Evolutionary conservation across 2,797 vertebrate species (phyloP), one percentile per base, ranked within the genome.

Genomic region (Phylloscopus collybita): DNA sequence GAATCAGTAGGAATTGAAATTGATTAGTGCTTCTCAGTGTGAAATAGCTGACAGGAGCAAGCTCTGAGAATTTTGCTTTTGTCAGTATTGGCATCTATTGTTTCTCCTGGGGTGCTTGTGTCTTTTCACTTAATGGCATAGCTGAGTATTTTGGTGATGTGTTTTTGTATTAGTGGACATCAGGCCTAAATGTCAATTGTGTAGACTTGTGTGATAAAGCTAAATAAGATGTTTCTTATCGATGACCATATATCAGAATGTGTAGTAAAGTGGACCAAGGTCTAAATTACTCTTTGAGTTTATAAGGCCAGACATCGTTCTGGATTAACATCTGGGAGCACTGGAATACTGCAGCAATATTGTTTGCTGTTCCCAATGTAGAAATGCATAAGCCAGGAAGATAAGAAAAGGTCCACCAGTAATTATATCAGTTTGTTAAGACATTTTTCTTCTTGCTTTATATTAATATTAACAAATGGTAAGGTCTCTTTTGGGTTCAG

Each of bases 1-100:
- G 54, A 69, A 81, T 86, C 81, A 64, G 75, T 73, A 75, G 69
- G 62, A 91, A 91, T 61, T 91, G 71, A 89, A 94, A 79, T 85
- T 67, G 71, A 82, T 93, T 80, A 65, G 67, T 89, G 50, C 79
- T 88, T 86, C 56, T 84, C 62, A 53, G 40, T 65, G 53, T 90
- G 72, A 91, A 94, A 69, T 49, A 87, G 29, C 38, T 78, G 89
- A 36, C 38, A 66, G 50, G 72, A 79, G 47, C 51, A 86, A 87
- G 45, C 51, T 83, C n/a, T 72, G 45, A 92, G 34, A 57, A 66
- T 87, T 90, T 84, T 70, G 27, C 26, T 90, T 45, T 27, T 66
- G 36, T 71, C 4, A 1, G 2, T 64, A 34, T 23, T 60, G 45
- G 40, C 38, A 73, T 79, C 49, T 84, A 1, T 79, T 91, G 44